Evolutionary conservation across 2,888 invertebrate genomes (phyloP).

Genomic region (Cataglyphis rosenhaueri): DNA sequence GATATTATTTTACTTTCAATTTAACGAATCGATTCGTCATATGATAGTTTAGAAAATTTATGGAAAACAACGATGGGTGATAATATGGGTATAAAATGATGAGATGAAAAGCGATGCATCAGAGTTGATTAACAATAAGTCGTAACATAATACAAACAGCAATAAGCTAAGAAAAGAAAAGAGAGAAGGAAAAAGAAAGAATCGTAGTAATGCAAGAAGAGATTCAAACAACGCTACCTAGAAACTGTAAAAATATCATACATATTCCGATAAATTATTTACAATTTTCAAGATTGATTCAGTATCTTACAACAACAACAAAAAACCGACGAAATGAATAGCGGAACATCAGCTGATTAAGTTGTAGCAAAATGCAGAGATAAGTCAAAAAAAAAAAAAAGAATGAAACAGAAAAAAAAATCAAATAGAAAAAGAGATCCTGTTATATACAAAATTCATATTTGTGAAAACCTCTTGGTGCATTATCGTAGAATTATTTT

Average conservation of each 20-base stretch:
- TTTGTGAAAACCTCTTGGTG: not conserved
- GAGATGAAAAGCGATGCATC: constrained; percentile 41
- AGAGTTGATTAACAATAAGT: constrained; percentile 28
- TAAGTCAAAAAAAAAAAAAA: not conserved
- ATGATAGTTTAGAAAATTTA: constrained; percentile 39
- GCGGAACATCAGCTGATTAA: constrained; percentile 49
- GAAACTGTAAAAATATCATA: constrained; percentile 12
- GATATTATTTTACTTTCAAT: constrained; percentile 42
- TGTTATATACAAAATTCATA: constrained; percentile 6
- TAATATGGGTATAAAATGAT: constrained; percentile 42
- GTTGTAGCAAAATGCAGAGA: constrained; percentile 56
- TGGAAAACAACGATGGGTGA: constrained; percentile 10
- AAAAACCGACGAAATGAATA: too few relatives aligned
- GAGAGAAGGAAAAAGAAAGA: constrained; percentile 23
- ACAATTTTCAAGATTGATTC: constrained; percentile 13
- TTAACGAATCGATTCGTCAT: constrained; percentile 46
- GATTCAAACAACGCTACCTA: not conserved
- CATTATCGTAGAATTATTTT: constrained; percentile 30
- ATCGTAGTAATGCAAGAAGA: not conserved
- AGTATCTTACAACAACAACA: not conserved
- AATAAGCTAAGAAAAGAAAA: constrained; percentile 18
- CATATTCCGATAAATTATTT: constrained; percentile 17
- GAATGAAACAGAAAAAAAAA: not conserved
- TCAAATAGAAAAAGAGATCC: not conserved
- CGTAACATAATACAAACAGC: constrained; percentile 35